Base-by-base conservation (phyloP, 1,140 invertebrate species). In the Hydropsyche tenuis region DNA sequence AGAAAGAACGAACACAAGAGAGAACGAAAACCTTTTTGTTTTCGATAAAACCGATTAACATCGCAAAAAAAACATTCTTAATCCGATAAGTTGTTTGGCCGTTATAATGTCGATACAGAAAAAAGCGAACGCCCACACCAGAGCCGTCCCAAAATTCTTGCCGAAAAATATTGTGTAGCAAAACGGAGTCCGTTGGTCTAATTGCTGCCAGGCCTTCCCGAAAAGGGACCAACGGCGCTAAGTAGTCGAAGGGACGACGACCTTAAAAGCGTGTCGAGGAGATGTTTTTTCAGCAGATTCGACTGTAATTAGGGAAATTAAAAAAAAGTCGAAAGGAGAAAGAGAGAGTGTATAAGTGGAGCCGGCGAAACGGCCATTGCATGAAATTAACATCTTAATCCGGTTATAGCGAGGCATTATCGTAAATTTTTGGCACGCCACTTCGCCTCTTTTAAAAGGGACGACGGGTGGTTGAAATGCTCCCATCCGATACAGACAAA, bases 321-420 rank as follows among this genome's bases (percentile, higher is more conserved):
- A 65, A 65, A 65, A 63, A 37, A 65, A 60, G 16, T n/a, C n/a
- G n/a, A n/a, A n/a, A 16, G 16, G 14, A 14, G 45, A 60, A 60
- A 20, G 23, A 14, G 23, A 23, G 56, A 60, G 20, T 65, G 42
- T 45, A 65, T 65, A 65, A 65, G 63, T 23, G 63, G 63, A 42
- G 42, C 16, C 63, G 37, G 20, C 30, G 63, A 45, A 65, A 45
- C 16, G 42, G 63, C 63, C 63, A 45, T 65, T 65, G 63, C n/a
- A 65, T 65, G 63, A 65, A 65, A 65, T 65, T 65, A 65, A 65
- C 63, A 65, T 65, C 63, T 65, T 65, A 65, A 65, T 65, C 42
- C 42, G 30, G 63, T 65, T 65, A 65, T 60, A 60, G 56, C 56
- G 56, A 60, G 22, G 56, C 56, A 60, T 60, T 60, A 60, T 60